These are phyloP conservation scores for Tetranychus piercei DNA, from an alignment of 2,888 invertebrate species.

Conservation along the genomic window DNA sequence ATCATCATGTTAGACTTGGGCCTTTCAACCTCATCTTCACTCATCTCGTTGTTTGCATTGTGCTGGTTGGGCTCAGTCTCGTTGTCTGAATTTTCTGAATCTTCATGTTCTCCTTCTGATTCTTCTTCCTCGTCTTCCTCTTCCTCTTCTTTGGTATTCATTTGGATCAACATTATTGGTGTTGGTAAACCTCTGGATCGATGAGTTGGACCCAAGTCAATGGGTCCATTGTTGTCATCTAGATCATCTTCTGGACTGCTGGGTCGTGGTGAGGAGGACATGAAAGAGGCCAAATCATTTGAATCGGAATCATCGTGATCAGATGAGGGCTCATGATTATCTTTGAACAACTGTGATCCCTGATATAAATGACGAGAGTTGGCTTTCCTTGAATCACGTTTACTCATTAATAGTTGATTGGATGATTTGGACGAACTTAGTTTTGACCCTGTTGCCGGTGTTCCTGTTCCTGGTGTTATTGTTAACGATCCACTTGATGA, in stretches of 20 bases:
- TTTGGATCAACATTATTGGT: not conserved
- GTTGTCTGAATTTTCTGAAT: not conserved
- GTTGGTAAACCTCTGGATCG: not conserved
- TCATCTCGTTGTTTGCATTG: not conserved
- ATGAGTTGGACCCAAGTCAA: not conserved
- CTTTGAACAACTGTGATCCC: not conserved
- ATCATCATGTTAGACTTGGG: not conserved
- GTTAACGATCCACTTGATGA: not conserved
- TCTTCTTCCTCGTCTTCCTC: not conserved
- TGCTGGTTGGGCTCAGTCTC: not conserved
- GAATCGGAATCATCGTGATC: slow-evolving; percentile 14
- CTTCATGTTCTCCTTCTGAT: not conserved
- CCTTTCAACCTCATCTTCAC: not conserved
- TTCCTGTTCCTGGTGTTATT: slow-evolving; percentile 8
- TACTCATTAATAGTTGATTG: slow-evolving; percentile 13
- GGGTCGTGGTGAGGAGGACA: slow-evolving; percentile 15
- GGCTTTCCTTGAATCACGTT: slow-evolving; percentile 18
- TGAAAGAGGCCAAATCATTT: slow-evolving; percentile 9
- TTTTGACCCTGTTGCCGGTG: not conserved
- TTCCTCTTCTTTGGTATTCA: not conserved
- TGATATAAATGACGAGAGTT: not conserved
- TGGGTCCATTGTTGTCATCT: not conserved
- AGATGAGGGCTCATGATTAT: not conserved
- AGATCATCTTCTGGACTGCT: slow-evolving; percentile 20
- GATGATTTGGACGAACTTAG: not conserved